Conservation (phyloP, 2,113 vertebrate species). For the Rana temporaria region DNA sequence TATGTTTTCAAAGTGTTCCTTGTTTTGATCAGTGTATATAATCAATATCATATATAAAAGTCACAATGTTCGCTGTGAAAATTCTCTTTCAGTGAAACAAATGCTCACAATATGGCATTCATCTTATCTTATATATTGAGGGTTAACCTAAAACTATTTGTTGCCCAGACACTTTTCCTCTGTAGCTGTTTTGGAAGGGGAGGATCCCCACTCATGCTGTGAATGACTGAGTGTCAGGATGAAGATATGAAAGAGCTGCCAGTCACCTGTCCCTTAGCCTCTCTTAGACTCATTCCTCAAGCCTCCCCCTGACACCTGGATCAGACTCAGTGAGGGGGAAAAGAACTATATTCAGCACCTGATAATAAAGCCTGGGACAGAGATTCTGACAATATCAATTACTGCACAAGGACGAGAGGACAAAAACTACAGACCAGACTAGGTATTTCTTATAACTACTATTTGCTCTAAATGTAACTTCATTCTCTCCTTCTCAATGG, state of each 20-base stretch:
- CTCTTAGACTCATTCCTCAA: conserved; percentile 16
- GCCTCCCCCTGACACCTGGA: conserved; percentile 27
- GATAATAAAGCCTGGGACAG: conserved; percentile 29
- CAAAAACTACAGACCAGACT: not conserved
- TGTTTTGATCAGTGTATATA: no score
- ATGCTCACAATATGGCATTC: not conserved
- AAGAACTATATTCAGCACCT: conserved; percentile 17
- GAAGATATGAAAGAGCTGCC: conserved; percentile 3
- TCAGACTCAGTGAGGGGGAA: conserved; percentile 25
- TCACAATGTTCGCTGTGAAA: no score
- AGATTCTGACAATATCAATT: conserved; percentile 45
- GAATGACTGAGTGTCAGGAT: conserved; percentile 14
- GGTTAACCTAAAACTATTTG: not conserved
- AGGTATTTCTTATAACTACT: conserved; percentile 25
- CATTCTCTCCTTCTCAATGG: not conserved
- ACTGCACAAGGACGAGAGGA: conserved; percentile 49
- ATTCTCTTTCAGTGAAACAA: no score
- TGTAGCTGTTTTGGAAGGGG: not conserved
- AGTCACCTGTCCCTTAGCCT: conserved; percentile 19
- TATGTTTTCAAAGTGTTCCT: no score
- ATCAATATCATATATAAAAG: no score
- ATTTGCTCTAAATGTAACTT: not conserved
- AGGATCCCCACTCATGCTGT: not conserved
- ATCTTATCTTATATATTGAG: not conserved
- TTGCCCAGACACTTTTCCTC: not conserved